phyloP scores from a whole-genome alignment of 2,113 vertebrate species.

The Xyrauchen texanus region DNA sequence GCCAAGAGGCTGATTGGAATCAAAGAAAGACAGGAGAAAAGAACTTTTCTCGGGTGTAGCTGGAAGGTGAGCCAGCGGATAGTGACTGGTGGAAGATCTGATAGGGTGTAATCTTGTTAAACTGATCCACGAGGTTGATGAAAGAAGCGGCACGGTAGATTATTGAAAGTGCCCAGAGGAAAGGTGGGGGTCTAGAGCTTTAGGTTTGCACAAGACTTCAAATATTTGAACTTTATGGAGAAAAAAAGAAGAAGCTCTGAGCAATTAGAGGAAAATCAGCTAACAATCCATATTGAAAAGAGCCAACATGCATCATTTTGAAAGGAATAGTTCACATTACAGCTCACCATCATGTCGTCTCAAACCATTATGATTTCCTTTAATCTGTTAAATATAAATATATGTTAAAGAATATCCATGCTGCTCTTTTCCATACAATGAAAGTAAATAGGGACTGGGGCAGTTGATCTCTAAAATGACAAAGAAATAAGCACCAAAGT shows the following conservation, averaged over 20 bases:
- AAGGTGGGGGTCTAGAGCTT: not conserved
- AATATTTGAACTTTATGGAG: not conserved
- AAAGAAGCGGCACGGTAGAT: slow-evolving; percentile 37
- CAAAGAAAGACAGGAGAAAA: slow-evolving; percentile 52
- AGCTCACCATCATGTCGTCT: no score
- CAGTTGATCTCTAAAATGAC: no score
- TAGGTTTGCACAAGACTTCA: not conserved
- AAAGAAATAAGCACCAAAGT: no score
- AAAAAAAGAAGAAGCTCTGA: not conserved
- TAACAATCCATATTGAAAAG: not conserved
- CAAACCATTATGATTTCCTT: no score
- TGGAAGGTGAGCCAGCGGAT: slow-evolving; percentile 24
- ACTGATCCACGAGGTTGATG: slow-evolving; percentile 54
- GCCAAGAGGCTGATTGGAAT: slow-evolving; percentile 67
- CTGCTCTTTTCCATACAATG: no score
- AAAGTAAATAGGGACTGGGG: no score
- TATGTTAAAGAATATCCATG: no score
- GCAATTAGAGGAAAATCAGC: not conserved
- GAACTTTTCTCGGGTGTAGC: slow-evolving; percentile 20
- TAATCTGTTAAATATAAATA: no score
- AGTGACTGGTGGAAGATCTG: slow-evolving; percentile 52
- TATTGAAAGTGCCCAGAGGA: not conserved
- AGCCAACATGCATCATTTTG: no score
- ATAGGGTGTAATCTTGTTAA: slow-evolving; percentile 66
- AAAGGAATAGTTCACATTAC: not conserved